Evolutionary conservation across 2,113 vertebrate genomes (phyloP).

Genomic region (Rhea americana): DNA sequence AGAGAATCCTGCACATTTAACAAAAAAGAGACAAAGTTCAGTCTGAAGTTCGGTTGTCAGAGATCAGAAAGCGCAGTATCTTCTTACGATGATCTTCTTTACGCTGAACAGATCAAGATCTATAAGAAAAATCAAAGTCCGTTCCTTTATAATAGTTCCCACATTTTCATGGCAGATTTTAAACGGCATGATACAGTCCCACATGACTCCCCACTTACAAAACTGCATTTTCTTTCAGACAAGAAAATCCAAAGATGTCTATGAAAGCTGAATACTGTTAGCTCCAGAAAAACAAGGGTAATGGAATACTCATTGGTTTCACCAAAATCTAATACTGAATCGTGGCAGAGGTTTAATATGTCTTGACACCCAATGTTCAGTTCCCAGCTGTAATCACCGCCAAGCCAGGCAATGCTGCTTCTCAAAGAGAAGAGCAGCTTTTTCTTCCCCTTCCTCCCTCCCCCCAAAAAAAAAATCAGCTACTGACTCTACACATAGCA

Average conservation of each 20-base stretch:
- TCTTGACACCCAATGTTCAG: background rate
- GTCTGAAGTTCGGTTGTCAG: background rate
- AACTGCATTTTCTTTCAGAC: background rate
- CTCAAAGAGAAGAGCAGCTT: background rate
- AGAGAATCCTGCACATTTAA: background rate
- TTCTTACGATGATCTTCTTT: background rate
- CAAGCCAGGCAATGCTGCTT: background rate
- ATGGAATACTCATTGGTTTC: background rate
- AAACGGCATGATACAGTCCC: background rate
- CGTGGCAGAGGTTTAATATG: background rate
- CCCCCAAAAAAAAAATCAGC: background rate
- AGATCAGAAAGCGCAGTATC: background rate
- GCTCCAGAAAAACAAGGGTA: background rate
- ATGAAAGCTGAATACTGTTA: background rate
- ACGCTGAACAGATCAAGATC: background rate
- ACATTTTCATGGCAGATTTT: background rate
- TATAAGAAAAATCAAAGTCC: conserved; percentile 37
- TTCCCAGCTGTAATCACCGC: background rate
- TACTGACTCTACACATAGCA: background rate
- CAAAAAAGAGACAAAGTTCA: background rate
- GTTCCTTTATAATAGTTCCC: background rate
- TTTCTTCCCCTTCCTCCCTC: too few relatives aligned
- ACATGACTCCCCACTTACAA: background rate
- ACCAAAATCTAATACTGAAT: background rate
- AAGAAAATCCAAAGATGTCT: background rate